Base-by-base conservation (phyloP, 2,888 invertebrate species). In the Phoronis australis region DNA sequence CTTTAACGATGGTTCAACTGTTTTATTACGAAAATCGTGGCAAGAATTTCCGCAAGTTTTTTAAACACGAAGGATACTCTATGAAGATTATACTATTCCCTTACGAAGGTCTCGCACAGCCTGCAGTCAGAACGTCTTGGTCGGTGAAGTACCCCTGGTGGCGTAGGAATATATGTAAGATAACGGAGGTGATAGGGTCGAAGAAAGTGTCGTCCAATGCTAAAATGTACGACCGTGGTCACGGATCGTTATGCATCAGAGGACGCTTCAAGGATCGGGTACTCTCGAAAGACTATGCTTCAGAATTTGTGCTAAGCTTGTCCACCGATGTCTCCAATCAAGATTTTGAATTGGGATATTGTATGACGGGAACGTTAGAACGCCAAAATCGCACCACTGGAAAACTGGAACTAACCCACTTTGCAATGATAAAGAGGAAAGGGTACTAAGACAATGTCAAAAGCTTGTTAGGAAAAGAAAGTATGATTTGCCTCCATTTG, bases 281-380 rank as follows among this genome's bases (percentile, higher is more conserved):
- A 9, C n/a, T n/a, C n/a, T n/a, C n/a, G n/a, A 56, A 45, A 22
- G 43, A 45, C 22, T 41, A 46, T 20, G 51, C 55, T 21, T 65
- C 66, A 2, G 71, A 73, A 54, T 75, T 74, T 55, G 57, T 62
- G 45, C 79, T 89, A 73, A 85, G 85, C 78, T 83, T 90, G 71
- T 89, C 88, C 53, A 88, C 88, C 53, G 87, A 88, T 78, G 88
- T 90, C 66, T 86, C 87, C 42, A 85, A 86, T 68, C 85, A 88
- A 45, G 90, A 90, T 79, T 89, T 88, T 81, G 88, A 89, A 79
- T 87, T 88, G 85, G 90, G 90, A 44, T 90, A 90, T 81, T 87
- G 87, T 70, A 87, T 90, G 83, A 90, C 89, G 1, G 90, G 90
- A 12, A 87, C 87, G 12, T 80, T 90, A 68, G 90, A 90, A 75